Evolutionary conservation across 2,797 vertebrate genomes (phyloP), one percentile per base, ranked within the genome.

Genomic region (Euphonia xanthogaster): DNA sequence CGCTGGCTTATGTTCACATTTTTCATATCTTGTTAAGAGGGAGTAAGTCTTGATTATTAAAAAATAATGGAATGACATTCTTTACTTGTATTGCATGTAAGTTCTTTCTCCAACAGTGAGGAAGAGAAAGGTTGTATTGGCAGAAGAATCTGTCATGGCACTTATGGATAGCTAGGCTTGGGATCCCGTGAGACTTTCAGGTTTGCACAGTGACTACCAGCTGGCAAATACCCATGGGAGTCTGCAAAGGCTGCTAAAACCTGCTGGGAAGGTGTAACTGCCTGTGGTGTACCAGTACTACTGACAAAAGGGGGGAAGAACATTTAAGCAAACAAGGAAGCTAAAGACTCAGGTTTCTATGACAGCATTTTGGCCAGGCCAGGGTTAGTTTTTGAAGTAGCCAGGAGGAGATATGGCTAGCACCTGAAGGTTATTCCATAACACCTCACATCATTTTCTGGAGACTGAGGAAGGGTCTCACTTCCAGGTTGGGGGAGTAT

Each of bases 1-100:
- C 70, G 54, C 54, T 86, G 60, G 51, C 60, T 84, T 84, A 80
- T 68, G 82, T 80, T 94, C 89, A 91, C 90, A 91, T 95, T 90
- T 90, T 86, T 96, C 62, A 67, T 86, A 84, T 78, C 91, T 96
- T 70, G 70, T 95, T 96, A 93, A 88, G 68, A 65, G 44, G 14
- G 39, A 88, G 19, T 30, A 65, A 58, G 37, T 48, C 68, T 75
- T 70, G 31, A 25, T 84, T 88, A 72, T 70, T 75, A 42, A 80
- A 83, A 83, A 55, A 33, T 12, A 93, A 50, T 20, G 17, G 42
- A 90, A 66, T 45, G 0, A n/a, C 18, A 53, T 93, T 92, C 24
- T 87, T 82, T 87, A 57, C 39, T 67, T 80, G 15, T 20, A 40
- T n/a, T 83, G 57, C 61, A 77, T 0, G 0, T 66, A 50, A 35